These are phyloP conservation scores for Tiphia femorata DNA, from an alignment of 2,888 invertebrate genomes.

Conservation along the genomic window DNA sequence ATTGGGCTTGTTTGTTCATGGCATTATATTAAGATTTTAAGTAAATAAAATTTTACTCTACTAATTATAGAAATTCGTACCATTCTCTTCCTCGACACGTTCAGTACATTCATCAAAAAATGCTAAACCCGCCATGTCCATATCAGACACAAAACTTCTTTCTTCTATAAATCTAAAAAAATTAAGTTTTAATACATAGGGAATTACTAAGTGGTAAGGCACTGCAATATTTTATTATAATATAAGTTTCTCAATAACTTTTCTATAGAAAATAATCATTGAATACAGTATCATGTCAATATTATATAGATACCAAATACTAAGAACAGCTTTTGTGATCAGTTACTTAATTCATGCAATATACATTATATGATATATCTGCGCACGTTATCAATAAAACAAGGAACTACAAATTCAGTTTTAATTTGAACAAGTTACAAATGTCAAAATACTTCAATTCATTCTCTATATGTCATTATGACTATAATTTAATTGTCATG, in stretches of 20 bases:
- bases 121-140: slow-evolving; percentile 90
- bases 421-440: too few relatives aligned
- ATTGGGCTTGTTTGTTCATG: too few relatives aligned
- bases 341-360: too few relatives aligned
- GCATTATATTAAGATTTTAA: slow-evolving; percentile 5
- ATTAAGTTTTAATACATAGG: slow-evolving; percentile 6
- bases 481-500: neutral
- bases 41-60: slow-evolving; percentile 4
- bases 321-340: too few relatives aligned
- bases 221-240: neutral
- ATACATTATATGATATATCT: too few relatives aligned
- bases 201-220: too few relatives aligned
- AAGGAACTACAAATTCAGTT: too few relatives aligned
- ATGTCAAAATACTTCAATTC: too few relatives aligned
- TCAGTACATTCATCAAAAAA: slow-evolving; percentile 98
- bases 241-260: neutral
- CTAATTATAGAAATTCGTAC: slow-evolving; percentile 37
- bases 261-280: neutral
- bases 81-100: slow-evolving; percentile 72
- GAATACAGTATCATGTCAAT: neutral
- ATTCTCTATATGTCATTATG: too few relatives aligned
- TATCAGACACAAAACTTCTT: slow-evolving; percentile 97
- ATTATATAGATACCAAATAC: neutral
- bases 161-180: slow-evolving; percentile 92
- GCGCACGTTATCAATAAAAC: too few relatives aligned